phyloP scores from a whole-genome alignment of 2,888 invertebrate species.

The Ypsolopha scabrella region DNA sequence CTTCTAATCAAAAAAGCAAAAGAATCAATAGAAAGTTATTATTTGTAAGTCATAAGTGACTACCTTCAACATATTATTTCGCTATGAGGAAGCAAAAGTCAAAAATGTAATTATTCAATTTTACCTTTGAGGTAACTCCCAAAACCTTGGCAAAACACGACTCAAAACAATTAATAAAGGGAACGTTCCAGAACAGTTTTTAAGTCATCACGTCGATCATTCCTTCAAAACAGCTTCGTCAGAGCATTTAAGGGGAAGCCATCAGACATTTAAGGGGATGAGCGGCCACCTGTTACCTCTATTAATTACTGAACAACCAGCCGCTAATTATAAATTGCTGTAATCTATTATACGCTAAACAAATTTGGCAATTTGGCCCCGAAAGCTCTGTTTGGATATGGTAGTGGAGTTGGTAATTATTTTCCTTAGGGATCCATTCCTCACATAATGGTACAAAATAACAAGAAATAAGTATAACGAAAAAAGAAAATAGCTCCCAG shows the following conservation, averaged over 20 bases:
- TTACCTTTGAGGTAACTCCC: too few species aligned
- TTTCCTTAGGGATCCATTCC: too few species aligned
- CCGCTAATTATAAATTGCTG: conserved; percentile 41
- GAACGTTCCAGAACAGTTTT: conserved; percentile 11
- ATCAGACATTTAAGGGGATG: conserved; percentile 13
- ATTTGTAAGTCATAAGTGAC: too few species aligned
- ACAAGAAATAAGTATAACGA: background rate
- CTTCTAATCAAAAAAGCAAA: too few species aligned
- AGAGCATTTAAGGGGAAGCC: conserved; percentile 6
- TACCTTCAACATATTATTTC: too few species aligned
- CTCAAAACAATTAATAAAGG: background rate
- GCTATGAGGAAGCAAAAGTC: too few species aligned
- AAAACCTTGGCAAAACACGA: too few species aligned
- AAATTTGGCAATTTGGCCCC: conserved; percentile 28
- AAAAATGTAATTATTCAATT: too few species aligned
- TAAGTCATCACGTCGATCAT: conserved; percentile 18
- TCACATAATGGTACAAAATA: too few species aligned
- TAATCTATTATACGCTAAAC: conserved; percentile 35
- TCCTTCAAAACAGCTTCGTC: background rate
- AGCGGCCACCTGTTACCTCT: conserved; percentile 30
- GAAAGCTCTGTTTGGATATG: conserved; percentile 18
- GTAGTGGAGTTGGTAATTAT: background rate
- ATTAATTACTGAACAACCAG: conserved; percentile 16
- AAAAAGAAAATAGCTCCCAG: background rate
- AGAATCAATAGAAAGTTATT: too few species aligned